Percentiles rank a stretch among this genome's conserved stretches.
phyloP scores from a whole-genome alignment of 2,888 invertebrate species.

The Heliconius erato region DNA sequence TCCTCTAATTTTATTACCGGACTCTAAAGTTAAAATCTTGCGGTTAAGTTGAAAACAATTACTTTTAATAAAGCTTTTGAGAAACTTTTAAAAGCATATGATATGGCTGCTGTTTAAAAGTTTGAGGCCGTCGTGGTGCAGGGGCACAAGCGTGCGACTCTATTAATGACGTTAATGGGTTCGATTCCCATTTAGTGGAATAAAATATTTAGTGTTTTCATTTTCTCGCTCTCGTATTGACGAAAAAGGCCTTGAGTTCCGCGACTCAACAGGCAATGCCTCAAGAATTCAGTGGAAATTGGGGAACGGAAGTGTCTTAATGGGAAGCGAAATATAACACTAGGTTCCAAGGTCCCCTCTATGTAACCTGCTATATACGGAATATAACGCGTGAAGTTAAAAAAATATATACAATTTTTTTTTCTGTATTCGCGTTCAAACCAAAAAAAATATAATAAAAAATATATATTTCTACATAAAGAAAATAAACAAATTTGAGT shows the following conservation, averaged over 20 bases:
- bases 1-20: conserved; percentile 10
- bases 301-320: neutral
- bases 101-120: neutral
- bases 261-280: neutral
- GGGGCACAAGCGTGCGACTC: neutral
- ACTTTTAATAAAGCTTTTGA: neutral
- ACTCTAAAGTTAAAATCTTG: neutral
- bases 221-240: neutral
- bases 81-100: neutral
- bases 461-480: conserved; percentile 5
- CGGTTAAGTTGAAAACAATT: conserved; percentile 10
- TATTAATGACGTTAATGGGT: neutral
- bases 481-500: neutral
- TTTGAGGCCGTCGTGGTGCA: neutral
- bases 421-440: neutral
- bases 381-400: neutral
- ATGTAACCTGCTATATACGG: neutral
- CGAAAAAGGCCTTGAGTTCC: neutral
- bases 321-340: neutral
- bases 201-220: neutral
- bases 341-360: neutral
- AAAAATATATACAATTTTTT: neutral
- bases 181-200: neutral
- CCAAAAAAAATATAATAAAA: neutral
- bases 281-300: neutral